Base-by-base conservation (phyloP, 1,140 invertebrate species). In the Choristoneura fumiferana region DNA sequence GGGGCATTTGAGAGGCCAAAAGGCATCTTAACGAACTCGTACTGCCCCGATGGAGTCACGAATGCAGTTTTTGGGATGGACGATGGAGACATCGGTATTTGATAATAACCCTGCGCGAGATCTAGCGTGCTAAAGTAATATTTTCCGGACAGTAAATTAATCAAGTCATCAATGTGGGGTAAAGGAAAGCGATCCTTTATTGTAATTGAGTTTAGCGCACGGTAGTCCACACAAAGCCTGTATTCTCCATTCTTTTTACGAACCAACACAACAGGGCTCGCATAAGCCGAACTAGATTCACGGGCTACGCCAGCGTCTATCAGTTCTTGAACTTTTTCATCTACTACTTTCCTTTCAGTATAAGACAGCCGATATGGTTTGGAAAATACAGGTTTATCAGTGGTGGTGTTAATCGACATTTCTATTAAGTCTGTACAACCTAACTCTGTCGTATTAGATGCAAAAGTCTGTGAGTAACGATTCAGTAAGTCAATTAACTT, bases 121-220 rank as follows among this genome's bases (percentile, higher is more conserved):
- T 91, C 89, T 0, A 91, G 14, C n/a, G 54, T 65, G 4, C 64
- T 69, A 61, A 71, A 76, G 54, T 40, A 71, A 52, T 9, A 36
- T 61, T 65, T 76, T 3, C 63, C 66, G 3, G 58, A 15, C 6
- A 78, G 55, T n/a, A 60, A 18, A 60, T 84, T 77, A 1, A 93
- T 58, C 12, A 66, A 68, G 22, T 90, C 87, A 14, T 90, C 82
- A n/a, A 91, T 90, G 6, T 78, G 45, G 0, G 90, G 91, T 4
- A 92, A 57, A 0, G 91, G 91, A 60, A 77, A 91, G 4, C 69
- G 54, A 56, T 91, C 87, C 33, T 67, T 71, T 1, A 71, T 62
- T 0, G 87, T 91, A 1, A 82, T 59, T 0, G 57, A 36, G 69
- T 92, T 92, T 6, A 92, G 54, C 13, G 59, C 36, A 10, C 84